Conservation (phyloP, 2,888 invertebrate genomes). For the Drosophila mettleri region DNA sequence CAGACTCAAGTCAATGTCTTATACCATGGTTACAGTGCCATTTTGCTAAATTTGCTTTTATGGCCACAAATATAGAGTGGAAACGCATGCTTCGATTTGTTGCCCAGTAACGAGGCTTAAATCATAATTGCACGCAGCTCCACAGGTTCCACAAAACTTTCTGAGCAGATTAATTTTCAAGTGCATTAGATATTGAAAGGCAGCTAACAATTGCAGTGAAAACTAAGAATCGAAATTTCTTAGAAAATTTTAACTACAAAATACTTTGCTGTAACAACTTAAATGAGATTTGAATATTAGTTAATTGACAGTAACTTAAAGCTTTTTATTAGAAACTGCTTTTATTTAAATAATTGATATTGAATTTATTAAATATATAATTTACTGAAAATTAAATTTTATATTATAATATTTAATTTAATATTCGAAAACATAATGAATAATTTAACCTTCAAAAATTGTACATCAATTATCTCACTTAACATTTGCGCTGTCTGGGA, state of each 20-base stretch:
- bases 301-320: no score
- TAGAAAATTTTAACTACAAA: no score
- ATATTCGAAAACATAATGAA: not conserved
- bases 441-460: not conserved
- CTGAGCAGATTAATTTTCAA: not conserved
- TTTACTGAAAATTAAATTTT: no score
- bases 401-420: no score
- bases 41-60: constrained; percentile 18
- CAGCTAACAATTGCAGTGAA: not conserved
- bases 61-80: not conserved
- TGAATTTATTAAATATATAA: no score
- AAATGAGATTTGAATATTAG: no score
- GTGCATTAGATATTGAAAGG: not conserved
- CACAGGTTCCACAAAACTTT: not conserved
- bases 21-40: constrained; percentile 30
- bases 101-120: constrained; percentile 8
- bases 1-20: constrained; percentile 6
- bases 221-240: not conserved
- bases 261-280: no score
- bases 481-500: not conserved
- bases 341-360: not conserved
- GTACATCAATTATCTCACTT: not conserved
- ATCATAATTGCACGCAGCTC: no score
- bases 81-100: constrained; percentile 8
- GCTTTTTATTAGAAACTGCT: no score